Conservation (phyloP, 2,113 vertebrate species). For the Prietella phreatophila region DNA sequence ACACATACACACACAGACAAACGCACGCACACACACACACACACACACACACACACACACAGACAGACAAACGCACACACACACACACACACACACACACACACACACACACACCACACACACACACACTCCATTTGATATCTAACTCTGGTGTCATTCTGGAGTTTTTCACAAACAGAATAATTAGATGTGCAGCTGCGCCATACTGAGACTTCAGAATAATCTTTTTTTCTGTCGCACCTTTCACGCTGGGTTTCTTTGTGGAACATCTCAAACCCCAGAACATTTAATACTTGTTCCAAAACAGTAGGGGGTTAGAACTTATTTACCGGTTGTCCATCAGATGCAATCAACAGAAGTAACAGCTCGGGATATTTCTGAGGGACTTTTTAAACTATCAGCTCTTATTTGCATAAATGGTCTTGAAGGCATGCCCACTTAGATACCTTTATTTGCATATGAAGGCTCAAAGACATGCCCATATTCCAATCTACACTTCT, state of each 20-base stretch:
- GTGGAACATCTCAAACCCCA: background rate
- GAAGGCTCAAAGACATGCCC: background rate
- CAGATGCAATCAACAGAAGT: background rate
- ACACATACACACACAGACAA: background rate
- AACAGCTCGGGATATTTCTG: background rate
- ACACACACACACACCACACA: background rate
- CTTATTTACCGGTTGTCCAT: background rate
- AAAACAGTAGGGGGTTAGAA: background rate
- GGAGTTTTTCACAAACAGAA: constrained; percentile 14
- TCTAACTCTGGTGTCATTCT: background rate
- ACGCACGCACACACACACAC: background rate
- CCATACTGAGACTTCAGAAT: background rate
- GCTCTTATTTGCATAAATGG: background rate
- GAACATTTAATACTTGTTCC: background rate
- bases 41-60: too few relatives aligned
- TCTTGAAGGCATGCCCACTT: background rate
- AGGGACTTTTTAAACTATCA: background rate
- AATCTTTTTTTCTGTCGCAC: background rate
- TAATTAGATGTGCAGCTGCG: constrained; percentile 11
- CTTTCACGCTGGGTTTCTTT: background rate
- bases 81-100: background rate
- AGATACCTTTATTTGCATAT: background rate
- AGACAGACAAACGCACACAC: too few relatives aligned
- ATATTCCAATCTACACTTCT: background rate
- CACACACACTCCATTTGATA: constrained; percentile 1